Base-by-base conservation (phyloP, 1,140 invertebrate species). In the Drosophila kepulauana region DNA sequence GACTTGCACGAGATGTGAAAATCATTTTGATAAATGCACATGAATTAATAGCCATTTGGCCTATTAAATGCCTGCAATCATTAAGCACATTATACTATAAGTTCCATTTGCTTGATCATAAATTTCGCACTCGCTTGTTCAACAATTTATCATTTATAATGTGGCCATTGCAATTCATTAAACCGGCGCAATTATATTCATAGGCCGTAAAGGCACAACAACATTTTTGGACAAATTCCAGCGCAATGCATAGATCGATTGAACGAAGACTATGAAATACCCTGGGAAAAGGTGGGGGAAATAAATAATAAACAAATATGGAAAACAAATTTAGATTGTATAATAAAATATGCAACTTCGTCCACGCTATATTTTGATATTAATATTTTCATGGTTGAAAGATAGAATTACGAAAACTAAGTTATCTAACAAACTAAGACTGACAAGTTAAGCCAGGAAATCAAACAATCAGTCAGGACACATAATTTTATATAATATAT, bases 201-300 rank as follows among this genome's bases (percentile, higher is more conserved):
- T 64, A 43, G 69, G 54, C 59, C 43, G 56, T 66, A 75, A 75
- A 71, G 67, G 41, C 52, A 76, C 25, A 63, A 41, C 20, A 61
- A 80, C 51, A 81, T 51, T 82, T 82, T 82, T 84, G 71, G 62
- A 72, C 76, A 79, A 82, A 81, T 76, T 68, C 33, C 46, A 64
- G 33, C 16, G n/a, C 2, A n/a, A 7, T 13, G n/a, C n/a, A 43
- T n/a, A 35, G 10, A 13, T 8, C 10, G 16, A 52, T 20, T 25
- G 48, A 13, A 38, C n/a, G 11, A 20, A 2, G 38, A 43, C 38
- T 43, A 33, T 3, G 2, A 45, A 28, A 56, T 54, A 30, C 62
- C 61, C 61, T 64, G 30, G 28, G 41, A 1, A 35, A 4, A n/a
- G 7, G 13, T 2, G 3, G 20, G 1, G 11, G 2, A 49, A 20